Evolutionary conservation across 2,113 vertebrate species (phyloP), one percentile per base, ranked within the genome.

Genomic region (Podiceps cristatus): DNA sequence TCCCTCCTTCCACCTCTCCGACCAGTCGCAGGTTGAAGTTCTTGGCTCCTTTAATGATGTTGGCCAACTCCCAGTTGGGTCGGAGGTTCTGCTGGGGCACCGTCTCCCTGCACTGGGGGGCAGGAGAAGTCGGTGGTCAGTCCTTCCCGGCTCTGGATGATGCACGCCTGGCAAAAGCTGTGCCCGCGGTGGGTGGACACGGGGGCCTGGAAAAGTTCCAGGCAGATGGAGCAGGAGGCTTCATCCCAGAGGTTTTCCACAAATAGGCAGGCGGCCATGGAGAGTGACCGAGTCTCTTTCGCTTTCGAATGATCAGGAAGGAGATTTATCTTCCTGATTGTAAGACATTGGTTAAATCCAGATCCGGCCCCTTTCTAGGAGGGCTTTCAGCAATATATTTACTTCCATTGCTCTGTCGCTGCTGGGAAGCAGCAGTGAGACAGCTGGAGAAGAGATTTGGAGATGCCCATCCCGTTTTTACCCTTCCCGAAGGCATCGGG

Each of bases 51-150:
- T 98, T 98, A 69, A 98, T 98, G 3, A 98, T 96, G 52, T 96
- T 98, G 78, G 98, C 98, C 94, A 99, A 96, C 7, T 98, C 98
- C 81, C 98, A 98, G 94, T 98, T 99, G 40, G 98, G 98, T 40
- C 97, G 89, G 44, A 98, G 96, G 62, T 93, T 98, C 13, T 93
- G 11, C 29, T 49, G 50, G 37, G 37, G 37, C 31, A 92, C 96
- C 11, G 75, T 90, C 59, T 98, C 87, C 27, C 97, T 92, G 87
- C 98, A 98, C 60, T 14, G 94, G 94, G 3, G 98, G 98, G 53
- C 98, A 98, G 55, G 93, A 94, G 40, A 86, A 86, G 5, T 50
- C 27, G 13, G 27, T 25, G 9, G 49, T 79, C 2, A 18, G 10
- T 24, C 56, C 22, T 66, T 87, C 94, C 97, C 97, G 97, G 83